Evolutionary conservation across 2,797 vertebrate species (phyloP).

Genomic region (Percopsis omiscomaycus): DNA sequence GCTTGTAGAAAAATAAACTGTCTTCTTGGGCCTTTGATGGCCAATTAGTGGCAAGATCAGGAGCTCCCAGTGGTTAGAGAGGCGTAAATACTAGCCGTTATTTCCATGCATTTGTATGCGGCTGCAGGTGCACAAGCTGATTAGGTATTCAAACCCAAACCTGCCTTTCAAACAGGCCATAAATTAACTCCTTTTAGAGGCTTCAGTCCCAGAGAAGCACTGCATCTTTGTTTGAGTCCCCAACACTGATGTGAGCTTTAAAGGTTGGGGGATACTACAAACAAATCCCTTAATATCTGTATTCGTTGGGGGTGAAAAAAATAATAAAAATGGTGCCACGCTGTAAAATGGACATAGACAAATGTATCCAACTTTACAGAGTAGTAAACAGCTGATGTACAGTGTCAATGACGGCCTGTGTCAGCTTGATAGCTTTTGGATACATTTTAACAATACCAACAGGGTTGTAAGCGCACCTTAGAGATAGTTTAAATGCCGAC

Average conservation of each 20-base stretch:
- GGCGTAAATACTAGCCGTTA: slow-evolving; percentile 71
- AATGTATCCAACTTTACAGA: slow-evolving; percentile 65
- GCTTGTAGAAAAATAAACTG: slow-evolving; percentile 40
- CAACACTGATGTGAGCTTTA: slow-evolving; percentile 55
- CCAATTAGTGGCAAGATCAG: slow-evolving; percentile 76
- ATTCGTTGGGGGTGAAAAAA: slow-evolving; percentile 16
- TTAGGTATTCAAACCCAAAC: slow-evolving; percentile 79
- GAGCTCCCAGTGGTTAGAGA: slow-evolving; percentile 62
- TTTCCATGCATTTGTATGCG: slow-evolving; percentile 81
- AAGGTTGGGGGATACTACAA: not conserved
- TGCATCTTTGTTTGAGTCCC: slow-evolving; percentile 69
- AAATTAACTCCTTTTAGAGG: slow-evolving; percentile 81
- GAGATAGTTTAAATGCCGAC: slow-evolving; percentile 65
- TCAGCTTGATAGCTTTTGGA: slow-evolving; percentile 72
- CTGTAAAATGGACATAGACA: slow-evolving; percentile 63
- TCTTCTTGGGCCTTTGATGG: slow-evolving; percentile 60
- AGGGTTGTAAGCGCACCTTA: slow-evolving; percentile 57
- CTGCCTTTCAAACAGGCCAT: slow-evolving; percentile 78
- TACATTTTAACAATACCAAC: slow-evolving; percentile 65
- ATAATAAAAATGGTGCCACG: slow-evolving; percentile 18
- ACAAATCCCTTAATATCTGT: slow-evolving; percentile 52
- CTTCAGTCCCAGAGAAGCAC: slow-evolving; percentile 65
- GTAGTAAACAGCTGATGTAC: slow-evolving; percentile 70
- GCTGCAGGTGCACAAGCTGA: slow-evolving; percentile 75
- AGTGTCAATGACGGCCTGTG: slow-evolving; percentile 52